These are phyloP conservation scores for Cryptotermes secundus DNA, from an alignment of 1,140 invertebrate genomes.

Conservation along the genomic window DNA sequence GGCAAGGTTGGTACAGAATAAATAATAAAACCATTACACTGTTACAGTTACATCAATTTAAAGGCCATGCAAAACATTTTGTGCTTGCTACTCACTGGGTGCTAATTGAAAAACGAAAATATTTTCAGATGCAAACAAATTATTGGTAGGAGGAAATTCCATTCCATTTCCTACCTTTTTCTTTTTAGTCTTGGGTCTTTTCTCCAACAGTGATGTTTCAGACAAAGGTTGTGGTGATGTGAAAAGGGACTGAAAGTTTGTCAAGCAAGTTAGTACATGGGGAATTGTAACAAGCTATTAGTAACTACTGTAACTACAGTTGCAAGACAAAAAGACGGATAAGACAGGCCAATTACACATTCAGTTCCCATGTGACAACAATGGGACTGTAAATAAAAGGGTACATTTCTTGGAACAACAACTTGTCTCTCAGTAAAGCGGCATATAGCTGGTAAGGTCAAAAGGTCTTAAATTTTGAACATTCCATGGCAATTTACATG, in stretches of 20 bases:
- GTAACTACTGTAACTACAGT: not conserved
- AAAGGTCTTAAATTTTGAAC: not conserved
- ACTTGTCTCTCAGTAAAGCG: not conserved
- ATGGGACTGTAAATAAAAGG: not conserved
- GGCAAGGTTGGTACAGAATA: slow-evolving; percentile 37
- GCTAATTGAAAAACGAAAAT: not conserved
- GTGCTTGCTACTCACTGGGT: not conserved
- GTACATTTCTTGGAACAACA: not conserved
- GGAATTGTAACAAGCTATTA: not conserved
- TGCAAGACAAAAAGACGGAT: not conserved
- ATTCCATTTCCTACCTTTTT: slow-evolving; percentile 34
- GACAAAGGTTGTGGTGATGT: slow-evolving; percentile 31
- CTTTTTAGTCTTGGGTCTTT: slow-evolving; percentile 36
- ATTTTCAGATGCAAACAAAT: not conserved
- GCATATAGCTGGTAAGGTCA: not conserved
- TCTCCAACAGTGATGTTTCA: slow-evolving; percentile 32
- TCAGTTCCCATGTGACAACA: not conserved
- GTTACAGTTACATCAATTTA: not conserved
- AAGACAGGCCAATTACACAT: not conserved
- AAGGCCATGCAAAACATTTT: slow-evolving; percentile 12
- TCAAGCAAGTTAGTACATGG: slow-evolving; percentile 23
- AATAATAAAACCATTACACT: not conserved
- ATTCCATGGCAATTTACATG: not conserved
- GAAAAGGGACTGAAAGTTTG: slow-evolving; percentile 34
- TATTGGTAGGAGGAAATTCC: not conserved